Evolutionary conservation across 2,888 invertebrate genomes (phyloP), one percentile per base, ranked within the genome.

Genomic region (Seira ritae): DNA sequence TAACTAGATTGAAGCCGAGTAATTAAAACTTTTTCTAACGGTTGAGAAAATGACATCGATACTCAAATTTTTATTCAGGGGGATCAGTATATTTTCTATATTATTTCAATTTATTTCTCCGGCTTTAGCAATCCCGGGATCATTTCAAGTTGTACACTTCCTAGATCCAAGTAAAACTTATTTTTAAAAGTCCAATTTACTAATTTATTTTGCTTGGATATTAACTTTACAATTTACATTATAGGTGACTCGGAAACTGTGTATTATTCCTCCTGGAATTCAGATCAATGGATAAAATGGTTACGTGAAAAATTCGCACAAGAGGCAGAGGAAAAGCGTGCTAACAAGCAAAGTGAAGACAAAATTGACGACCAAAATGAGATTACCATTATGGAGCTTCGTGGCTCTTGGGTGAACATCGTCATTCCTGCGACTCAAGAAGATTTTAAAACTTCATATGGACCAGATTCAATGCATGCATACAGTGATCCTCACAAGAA

Each of bases 81-180:
- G n/a, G n/a, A n/a, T n/a, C n/a, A n/a, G n/a, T n/a, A n/a, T n/a
- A n/a, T n/a, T n/a, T n/a, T n/a, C n/a, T n/a, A n/a, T n/a, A n/a
- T n/a, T n/a, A n/a, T n/a, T n/a, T n/a, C n/a, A n/a, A n/a, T n/a
- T n/a, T n/a, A n/a, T n/a, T n/a, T n/a, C n/a, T n/a, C n/a, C n/a
- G n/a, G n/a, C n/a, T n/a, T n/a, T n/a, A n/a, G n/a, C n/a, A n/a
- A n/a, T n/a, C n/a, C n/a, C n/a, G n/a, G n/a, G n/a, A n/a, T n/a
- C n/a, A n/a, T 69, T 86, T 72, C 86, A 84, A 65, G 82, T 65
- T 8, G 82, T 86, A n/a, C 86, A 86, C 42, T 67, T 84, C 65
- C 68, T 86, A 6, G 86, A 86, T 73, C 86, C 86, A n/a, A 65
- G 86, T 86, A 67, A 68, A 76, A n/a, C n/a, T n/a, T n/a, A n/a